phyloP scores from a whole-genome alignment of 2,888 invertebrate species.

The Cryptocephalus moraei region DNA sequence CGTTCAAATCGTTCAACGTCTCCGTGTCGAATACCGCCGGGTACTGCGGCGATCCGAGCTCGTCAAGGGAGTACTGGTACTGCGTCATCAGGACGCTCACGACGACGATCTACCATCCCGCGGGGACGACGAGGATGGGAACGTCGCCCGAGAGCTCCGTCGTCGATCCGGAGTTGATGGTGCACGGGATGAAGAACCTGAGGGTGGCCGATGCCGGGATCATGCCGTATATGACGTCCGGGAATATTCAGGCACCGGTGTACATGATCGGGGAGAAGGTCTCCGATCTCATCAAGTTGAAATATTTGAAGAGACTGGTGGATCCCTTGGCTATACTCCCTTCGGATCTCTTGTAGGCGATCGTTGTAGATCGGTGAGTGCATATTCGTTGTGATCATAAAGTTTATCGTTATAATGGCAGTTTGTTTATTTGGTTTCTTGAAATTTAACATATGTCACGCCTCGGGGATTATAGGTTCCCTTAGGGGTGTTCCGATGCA shows the following conservation, averaged over 20 bases:
- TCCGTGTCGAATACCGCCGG: neutral
- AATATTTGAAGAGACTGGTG: too few relatives aligned
- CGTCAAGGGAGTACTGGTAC: slow-evolving; percentile 37
- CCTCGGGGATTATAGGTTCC: too few relatives aligned
- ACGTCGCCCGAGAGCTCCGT: slow-evolving; percentile 40
- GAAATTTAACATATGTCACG: too few relatives aligned
- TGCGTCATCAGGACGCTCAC: slow-evolving; percentile 39
- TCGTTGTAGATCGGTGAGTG: too few relatives aligned
- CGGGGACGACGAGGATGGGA: slow-evolving; percentile 47
- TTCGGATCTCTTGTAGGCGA: too few relatives aligned
- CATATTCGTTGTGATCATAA: too few relatives aligned
- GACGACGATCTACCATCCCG: slow-evolving; percentile 39
- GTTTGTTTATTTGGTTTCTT: too few relatives aligned
- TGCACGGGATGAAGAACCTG: slow-evolving; percentile 41
- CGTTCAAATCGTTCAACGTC: neutral
- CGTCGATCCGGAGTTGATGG: slow-evolving; percentile 42
- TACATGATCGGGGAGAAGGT: slow-evolving; percentile 48
- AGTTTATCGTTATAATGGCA: too few relatives aligned
- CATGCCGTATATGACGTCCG: slow-evolving; percentile 42
- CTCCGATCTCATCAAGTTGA: slow-evolving; percentile 39
- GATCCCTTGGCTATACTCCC: too few relatives aligned
- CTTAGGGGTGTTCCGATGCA: too few relatives aligned
- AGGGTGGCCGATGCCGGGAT: slow-evolving; percentile 45
- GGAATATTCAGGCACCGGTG: slow-evolving; percentile 42
- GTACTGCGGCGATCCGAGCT: neutral